Base-by-base conservation (phyloP, 92 coral and sea anemone species). In the Diadumene lineata region DNA sequence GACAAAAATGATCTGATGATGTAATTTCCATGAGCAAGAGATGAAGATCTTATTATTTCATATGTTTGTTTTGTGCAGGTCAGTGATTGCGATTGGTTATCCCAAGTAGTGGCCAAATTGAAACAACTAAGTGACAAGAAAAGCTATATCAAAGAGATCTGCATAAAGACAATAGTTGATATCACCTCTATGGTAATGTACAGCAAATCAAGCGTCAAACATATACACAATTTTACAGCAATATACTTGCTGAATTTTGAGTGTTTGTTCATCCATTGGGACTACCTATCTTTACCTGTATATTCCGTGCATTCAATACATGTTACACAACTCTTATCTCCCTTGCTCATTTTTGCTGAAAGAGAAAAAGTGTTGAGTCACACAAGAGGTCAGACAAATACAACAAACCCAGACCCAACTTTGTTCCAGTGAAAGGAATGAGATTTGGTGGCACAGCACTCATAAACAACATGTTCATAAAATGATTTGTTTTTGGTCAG, bases 91-190 rank as follows among this genome's bases (percentile, higher is more conserved):
- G 64, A 48, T 9, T 91, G 97, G 93, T 73, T 91, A n/a, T 38
- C 70, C 28, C 69, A 79, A 22, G 82, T 92, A 34, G 79, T 96
- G 16, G 73, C 69, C 24, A 81, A 79, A 22, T 70, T 96, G 15
- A 84, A 71, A 44, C 89, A 85, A 56, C 31, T 96, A 46, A 84
- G 89, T 64, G 80, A 79, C 51, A 96, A 92, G 81, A 96, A 96
- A 74, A 92, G 89, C 56, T 96, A 96, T 50, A 75, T 96, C 21
- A 90, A 85, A 51, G 99, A 96, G 61, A 75, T 92, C 56, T 91
- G 99, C 58, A 81, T 83, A 33, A 96, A 87, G 73, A 83, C 92
- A 53, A 86, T 92, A 74, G 88, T 82, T 33, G 99, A 96, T 70
- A 82, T 89, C 11, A 68, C 86, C 56, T 25, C 86, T 26, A 66